Conservation (phyloP, 2,113 vertebrate genomes). For the Mormyrus iriodes region DNA sequence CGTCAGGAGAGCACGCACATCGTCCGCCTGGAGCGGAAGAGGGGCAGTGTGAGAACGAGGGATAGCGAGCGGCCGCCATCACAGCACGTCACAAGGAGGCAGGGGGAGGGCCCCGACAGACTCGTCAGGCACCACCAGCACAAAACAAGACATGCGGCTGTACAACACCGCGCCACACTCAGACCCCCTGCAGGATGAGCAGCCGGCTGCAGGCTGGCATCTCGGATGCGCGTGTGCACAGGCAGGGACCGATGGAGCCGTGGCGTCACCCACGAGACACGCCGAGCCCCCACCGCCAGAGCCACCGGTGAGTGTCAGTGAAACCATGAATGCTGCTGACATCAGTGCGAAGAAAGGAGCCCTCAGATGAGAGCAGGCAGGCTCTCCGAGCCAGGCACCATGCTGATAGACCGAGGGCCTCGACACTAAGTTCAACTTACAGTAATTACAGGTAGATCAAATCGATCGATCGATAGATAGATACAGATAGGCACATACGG, state of each 20-base stretch:
- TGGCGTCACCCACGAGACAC: not conserved
- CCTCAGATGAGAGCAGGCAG: not conserved
- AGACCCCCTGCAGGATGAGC: not conserved
- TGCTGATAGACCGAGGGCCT: not conserved
- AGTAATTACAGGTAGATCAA: not conserved
- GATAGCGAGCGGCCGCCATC: not conserved
- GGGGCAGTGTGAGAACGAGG: slow-evolving; percentile 50
- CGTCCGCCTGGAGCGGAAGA: slow-evolving; percentile 56
- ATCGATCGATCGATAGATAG: not conserved
- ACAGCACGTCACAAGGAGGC: not conserved
- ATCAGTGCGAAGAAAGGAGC: not conserved
- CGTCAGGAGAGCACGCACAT: slow-evolving; percentile 65
- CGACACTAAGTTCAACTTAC: not conserved
- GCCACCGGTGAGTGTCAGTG: not conserved
- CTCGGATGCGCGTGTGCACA: not conserved
- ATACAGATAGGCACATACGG: not conserved
- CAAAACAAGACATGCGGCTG: not conserved
- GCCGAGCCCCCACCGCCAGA: not conserved
- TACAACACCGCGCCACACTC: not conserved
- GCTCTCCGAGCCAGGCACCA: not conserved
- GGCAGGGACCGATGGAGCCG: not conserved
- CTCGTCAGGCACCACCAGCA: not conserved
- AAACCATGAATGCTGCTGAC: not conserved
- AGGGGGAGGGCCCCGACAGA: not conserved
- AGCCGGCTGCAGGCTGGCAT: not conserved